phyloP scores from a whole-genome alignment of 1,140 invertebrate species.

The Penaeus japonicus region DNA sequence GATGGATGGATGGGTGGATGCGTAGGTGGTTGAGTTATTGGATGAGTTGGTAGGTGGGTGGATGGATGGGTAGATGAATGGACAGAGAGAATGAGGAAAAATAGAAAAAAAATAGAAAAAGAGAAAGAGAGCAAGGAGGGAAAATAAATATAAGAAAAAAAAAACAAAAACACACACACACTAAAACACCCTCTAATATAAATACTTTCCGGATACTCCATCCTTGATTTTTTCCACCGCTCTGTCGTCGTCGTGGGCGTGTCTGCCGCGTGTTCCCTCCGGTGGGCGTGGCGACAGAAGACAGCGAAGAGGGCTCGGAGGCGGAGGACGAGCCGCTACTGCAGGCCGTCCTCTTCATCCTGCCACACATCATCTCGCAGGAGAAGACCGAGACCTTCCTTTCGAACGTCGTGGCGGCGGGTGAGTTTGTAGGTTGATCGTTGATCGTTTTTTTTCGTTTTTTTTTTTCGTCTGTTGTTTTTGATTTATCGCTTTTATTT shows the following conservation, averaged over 20 bases:
- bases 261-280: background rate
- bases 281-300: background rate
- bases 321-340: background rate
- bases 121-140: too few relatives aligned
- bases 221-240: background rate
- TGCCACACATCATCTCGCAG: conserved; percentile 44
- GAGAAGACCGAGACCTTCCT: conserved; percentile 46
- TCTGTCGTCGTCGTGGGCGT: background rate
- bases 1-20: too few relatives aligned
- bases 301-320: conserved; percentile 34
- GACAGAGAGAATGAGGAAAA: too few relatives aligned
- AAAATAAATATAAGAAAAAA: background rate
- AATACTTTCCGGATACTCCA: too few relatives aligned
- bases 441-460: background rate
- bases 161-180: too few relatives aligned
- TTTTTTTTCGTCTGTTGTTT: background rate
- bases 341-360: conserved; percentile 43
- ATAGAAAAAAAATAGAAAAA: too few relatives aligned
- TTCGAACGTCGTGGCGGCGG: conserved; percentile 39
- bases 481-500: too few relatives aligned
- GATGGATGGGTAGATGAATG: too few relatives aligned
- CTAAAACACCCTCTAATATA: too few relatives aligned
- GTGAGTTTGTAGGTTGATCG: background rate
- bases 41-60: too few relatives aligned
- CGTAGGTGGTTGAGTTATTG: too few relatives aligned